phyloP scores from a whole-genome alignment of 1,140 invertebrate genomes.

The Capitella teleta region DNA sequence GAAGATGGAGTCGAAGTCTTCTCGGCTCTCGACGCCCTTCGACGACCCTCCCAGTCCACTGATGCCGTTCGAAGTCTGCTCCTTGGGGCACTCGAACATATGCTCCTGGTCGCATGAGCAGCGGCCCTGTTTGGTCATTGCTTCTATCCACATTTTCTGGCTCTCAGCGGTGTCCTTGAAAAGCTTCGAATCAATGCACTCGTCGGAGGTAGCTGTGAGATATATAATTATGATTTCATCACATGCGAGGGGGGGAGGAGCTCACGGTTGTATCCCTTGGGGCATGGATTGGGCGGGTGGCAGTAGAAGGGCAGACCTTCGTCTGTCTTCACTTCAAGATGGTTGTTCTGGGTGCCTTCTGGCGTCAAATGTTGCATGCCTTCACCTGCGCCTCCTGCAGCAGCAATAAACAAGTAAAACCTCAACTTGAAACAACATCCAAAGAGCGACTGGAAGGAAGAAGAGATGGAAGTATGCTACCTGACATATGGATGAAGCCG shows the following conservation, averaged over 20 bases:
- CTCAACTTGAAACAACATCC: background rate
- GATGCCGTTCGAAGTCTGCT: no score
- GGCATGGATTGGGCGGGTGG: conserved; percentile 97
- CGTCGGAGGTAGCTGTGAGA: background rate
- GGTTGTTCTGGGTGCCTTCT: conserved; percentile 50
- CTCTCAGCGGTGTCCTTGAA: conserved; percentile 76
- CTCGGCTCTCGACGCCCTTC: no score
- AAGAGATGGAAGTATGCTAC: background rate
- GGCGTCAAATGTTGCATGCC: conserved; percentile 57
- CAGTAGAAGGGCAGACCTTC: conserved; percentile 91
- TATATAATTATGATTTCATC: background rate
- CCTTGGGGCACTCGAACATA: conserved; percentile 79
- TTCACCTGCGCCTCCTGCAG: conserved; percentile 64
- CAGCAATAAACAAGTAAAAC: background rate
- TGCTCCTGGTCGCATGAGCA: conserved; percentile 98
- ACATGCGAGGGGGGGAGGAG: background rate
- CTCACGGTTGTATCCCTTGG: conserved; percentile 51
- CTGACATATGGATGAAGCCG: conserved; percentile 5
- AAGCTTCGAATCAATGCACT: background rate
- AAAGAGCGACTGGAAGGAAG: background rate
- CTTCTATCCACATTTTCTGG: conserved; percentile 65
- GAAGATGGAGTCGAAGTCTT: no score
- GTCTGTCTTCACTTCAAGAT: conserved; percentile 69
- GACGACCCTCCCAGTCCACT: no score
- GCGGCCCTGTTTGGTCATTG: conserved; percentile 69